A percentile compares a stretch with the other conserved stretches of the same genome.
These are phyloP conservation scores for Eleginops maclovinus DNA, from an alignment of 2,113 vertebrate genomes.

Conservation along the genomic window DNA sequence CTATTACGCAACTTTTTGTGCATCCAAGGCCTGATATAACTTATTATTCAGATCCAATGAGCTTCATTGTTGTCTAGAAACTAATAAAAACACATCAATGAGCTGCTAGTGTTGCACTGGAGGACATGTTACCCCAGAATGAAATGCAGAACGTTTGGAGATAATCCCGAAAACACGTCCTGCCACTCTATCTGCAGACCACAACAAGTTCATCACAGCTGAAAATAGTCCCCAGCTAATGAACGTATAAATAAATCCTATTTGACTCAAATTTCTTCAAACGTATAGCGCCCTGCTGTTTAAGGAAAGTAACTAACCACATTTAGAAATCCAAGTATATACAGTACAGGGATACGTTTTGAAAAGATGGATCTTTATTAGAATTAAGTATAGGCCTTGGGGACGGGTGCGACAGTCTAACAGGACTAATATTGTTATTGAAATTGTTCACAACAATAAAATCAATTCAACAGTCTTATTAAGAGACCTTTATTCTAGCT, in stretches of 20 bases:
- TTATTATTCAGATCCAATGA: neutral
- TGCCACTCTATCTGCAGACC: neutral
- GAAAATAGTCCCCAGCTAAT: neutral
- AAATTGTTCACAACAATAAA: neutral
- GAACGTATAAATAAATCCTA: neutral
- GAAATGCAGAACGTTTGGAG: neutral
- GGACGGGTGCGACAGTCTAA: neutral
- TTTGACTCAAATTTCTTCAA: neutral
- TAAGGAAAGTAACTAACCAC: neutral
- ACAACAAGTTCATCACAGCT: neutral
- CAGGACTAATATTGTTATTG: neutral
- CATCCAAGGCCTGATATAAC: neutral
- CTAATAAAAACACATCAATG: neutral
- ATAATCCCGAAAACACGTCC: neutral
- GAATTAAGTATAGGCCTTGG: neutral
- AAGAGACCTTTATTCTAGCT: neutral
- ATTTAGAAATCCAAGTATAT: neutral
- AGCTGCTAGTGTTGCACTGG: neutral
- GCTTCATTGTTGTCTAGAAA: neutral
- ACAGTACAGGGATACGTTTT: neutral
- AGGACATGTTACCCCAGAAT: neutral
- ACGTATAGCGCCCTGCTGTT: neutral
- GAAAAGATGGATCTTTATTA: neutral
- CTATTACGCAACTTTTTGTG: neutral
- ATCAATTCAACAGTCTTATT: neutral